A percentile compares a stretch with the other conserved stretches of the same genome.
Conservation (phyloP, 2,888 invertebrate genomes). For the Tetropium fuscum region DNA sequence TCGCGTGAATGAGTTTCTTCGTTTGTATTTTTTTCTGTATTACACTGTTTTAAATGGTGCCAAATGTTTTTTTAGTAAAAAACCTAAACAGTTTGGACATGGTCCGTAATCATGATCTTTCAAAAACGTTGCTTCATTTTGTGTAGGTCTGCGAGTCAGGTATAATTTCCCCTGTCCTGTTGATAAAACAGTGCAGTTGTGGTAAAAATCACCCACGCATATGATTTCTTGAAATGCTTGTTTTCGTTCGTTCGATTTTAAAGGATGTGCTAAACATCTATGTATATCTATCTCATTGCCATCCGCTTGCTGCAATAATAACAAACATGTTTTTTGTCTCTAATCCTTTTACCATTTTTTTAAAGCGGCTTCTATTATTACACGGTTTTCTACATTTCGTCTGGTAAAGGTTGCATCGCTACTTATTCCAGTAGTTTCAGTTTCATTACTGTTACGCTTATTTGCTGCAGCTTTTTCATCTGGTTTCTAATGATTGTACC, state of each 20-base stretch:
- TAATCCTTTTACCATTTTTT: conserved; percentile 13
- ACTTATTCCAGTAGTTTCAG: neutral
- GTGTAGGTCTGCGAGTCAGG: conserved; percentile 17
- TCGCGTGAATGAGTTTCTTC: neutral
- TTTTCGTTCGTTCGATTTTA: conserved; percentile 21
- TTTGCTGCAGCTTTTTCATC: neutral
- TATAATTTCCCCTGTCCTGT: conserved; percentile 24
- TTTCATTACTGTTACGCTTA: neutral
- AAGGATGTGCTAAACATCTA: conserved; percentile 6
- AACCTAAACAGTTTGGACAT: conserved; percentile 28
- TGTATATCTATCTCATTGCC: conserved; percentile 13
- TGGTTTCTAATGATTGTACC: neutral
- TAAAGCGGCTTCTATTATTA: neutral
- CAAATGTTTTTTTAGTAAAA: too few species aligned
- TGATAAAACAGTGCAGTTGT: conserved; percentile 26
- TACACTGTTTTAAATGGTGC: conserved; percentile 19
- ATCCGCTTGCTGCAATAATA: neutral
- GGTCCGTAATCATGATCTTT: conserved; percentile 28
- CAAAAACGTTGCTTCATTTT: conserved; percentile 10
- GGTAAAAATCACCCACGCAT: conserved; percentile 25
- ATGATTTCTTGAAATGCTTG: conserved; percentile 14
- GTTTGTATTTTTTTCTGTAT: neutral
- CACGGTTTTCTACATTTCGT: neutral
- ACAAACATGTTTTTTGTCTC: neutral
- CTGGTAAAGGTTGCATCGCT: neutral